phyloP scores from a whole-genome alignment of 2,113 vertebrate genomes.

The Calidris pygmaea region DNA sequence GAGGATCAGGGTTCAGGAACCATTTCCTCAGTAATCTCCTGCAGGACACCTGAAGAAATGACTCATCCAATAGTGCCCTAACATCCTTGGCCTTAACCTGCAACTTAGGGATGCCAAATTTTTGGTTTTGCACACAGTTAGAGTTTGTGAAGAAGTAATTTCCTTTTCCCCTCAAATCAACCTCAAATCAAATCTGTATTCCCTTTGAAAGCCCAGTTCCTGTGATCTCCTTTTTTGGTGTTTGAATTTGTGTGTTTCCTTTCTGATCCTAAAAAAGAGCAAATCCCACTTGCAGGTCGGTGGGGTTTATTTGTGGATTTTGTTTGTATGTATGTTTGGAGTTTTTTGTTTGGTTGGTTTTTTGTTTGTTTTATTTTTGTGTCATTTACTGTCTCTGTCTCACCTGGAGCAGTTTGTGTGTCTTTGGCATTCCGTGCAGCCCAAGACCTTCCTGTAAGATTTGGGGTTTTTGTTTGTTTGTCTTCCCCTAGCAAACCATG shows the following conservation, averaged over 20 bases:
- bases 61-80: neutral
- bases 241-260: neutral
- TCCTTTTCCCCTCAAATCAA: neutral
- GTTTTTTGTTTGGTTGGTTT: neutral
- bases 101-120: neutral
- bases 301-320: neutral
- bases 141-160: neutral
- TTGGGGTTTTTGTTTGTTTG: neutral
- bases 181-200: neutral
- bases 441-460: neutral
- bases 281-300: neutral
- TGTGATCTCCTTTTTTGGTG: neutral
- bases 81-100: neutral
- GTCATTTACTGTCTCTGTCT: neutral
- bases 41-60: neutral
- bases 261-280: neutral
- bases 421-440: neutral
- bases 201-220: neutral
- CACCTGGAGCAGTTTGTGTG: neutral
- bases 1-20: neutral
- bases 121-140: neutral
- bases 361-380: neutral
- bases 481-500: neutral
- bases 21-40: neutral
- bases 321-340: neutral